Conservation (phyloP, 1,140 invertebrate species). For the Trichoplusia ni region DNA sequence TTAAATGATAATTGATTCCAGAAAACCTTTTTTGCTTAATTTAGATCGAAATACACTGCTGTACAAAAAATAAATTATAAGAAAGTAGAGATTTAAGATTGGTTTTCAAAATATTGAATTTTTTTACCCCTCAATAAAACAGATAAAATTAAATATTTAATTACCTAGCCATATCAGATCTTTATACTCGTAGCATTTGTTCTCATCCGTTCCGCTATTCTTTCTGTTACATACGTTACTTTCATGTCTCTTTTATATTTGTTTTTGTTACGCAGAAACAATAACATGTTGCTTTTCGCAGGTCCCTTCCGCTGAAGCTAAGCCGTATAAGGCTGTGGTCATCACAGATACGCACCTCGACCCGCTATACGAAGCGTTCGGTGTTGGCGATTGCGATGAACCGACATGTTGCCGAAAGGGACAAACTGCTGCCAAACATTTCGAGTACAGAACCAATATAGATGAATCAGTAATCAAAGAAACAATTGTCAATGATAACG, state of each 20-base stretch:
- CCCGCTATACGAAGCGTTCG: constrained; percentile 85
- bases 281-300: too few relatives aligned
- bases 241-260: too few relatives aligned
- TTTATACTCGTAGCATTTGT: background rate
- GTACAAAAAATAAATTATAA: too few relatives aligned
- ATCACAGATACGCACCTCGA: constrained; percentile 93
- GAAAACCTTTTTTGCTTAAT: too few relatives aligned
- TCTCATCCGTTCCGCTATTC: background rate
- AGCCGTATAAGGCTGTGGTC: constrained; percentile 84
- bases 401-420: constrained; percentile 90
- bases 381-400: constrained; percentile 87
- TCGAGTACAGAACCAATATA: constrained; percentile 32
- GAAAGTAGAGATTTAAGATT: too few relatives aligned
- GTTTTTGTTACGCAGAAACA: too few relatives aligned
- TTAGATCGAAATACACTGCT: too few relatives aligned
- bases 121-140: too few relatives aligned
- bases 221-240: background rate
- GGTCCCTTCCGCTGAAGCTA: constrained; percentile 12
- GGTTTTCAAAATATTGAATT: too few relatives aligned
- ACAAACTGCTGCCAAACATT: constrained; percentile 58
- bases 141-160: too few relatives aligned
- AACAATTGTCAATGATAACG: constrained; percentile 41
- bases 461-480: constrained; percentile 46
- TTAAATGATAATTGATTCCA: too few relatives aligned
- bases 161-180: background rate